These are phyloP conservation scores for Pangasius djambal DNA, from an alignment of 2,797 vertebrate species.

Conservation along the genomic window DNA sequence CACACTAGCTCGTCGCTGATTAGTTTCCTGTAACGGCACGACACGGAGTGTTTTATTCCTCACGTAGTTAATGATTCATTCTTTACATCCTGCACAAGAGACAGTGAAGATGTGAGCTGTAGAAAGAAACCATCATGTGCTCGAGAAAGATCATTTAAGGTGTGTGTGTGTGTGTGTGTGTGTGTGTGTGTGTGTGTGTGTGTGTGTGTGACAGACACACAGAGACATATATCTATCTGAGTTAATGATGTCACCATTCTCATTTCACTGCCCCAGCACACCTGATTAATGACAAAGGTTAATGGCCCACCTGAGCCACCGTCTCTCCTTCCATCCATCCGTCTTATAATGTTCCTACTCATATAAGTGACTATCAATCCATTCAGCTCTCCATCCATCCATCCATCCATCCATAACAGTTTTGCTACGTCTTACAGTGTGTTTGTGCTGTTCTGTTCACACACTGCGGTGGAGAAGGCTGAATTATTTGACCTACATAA, in stretches of 20 bases:
- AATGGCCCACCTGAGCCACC: slow-evolving; percentile 1
- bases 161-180: neutral
- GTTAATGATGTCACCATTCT: neutral
- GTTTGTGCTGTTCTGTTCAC: neutral
- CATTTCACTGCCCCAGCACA: neutral
- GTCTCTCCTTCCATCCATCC: neutral
- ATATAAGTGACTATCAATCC: neutral
- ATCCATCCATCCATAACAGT: neutral
- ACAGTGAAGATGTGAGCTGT: neutral
- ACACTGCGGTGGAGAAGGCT: neutral
- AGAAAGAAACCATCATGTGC: neutral
- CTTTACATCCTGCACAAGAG: neutral
- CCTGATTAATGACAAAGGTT: slow-evolving; percentile 5
- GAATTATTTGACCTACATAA: slow-evolving; percentile 76
- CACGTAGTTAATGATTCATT: neutral
- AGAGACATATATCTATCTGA: neutral
- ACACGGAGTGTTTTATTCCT: neutral
- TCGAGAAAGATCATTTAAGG: neutral
- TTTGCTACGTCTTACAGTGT: neutral
- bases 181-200: too few species aligned
- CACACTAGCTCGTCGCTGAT: neutral
- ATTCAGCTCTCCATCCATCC: neutral
- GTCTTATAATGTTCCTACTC: neutral
- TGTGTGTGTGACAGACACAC: too few species aligned
- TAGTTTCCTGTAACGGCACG: neutral